Conservation (phyloP, 2,888 invertebrate genomes). For the Odontocolon sp. region DNA sequence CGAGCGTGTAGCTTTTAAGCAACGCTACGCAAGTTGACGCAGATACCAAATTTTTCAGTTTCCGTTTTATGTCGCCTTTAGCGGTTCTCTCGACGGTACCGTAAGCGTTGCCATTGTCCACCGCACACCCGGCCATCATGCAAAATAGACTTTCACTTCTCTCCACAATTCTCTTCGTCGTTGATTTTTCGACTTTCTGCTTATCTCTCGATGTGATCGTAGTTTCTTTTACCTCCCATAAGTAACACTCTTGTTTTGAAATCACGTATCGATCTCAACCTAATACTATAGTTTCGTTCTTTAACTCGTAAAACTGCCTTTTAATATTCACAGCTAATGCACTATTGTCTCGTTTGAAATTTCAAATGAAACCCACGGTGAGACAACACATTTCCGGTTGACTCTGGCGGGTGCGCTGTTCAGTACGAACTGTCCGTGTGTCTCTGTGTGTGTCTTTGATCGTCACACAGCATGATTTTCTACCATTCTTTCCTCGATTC, state of each 20-base stretch:
- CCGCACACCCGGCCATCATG: slow-evolving; percentile 24
- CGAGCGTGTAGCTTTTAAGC: no score
- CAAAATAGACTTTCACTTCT: slow-evolving; percentile 53
- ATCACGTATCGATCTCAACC: no score
- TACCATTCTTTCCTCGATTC: neutral
- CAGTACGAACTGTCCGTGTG: neutral
- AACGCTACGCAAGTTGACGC: neutral
- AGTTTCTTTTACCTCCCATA: neutral
- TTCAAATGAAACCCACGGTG: slow-evolving; percentile 9
- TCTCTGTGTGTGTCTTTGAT: neutral
- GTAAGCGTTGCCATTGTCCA: slow-evolving; percentile 42
- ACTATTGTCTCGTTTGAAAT: slow-evolving; percentile 19
- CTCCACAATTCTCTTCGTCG: neutral
- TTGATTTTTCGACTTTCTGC: slow-evolving; percentile 15
- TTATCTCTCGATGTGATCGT: slow-evolving; percentile 20
- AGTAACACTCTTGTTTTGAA: no score
- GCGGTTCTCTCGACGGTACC: slow-evolving; percentile 28
- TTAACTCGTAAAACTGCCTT: neutral
- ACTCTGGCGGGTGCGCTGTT: slow-evolving; percentile 29
- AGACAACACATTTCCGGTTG: slow-evolving; percentile 23
- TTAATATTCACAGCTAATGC: slow-evolving; percentile 3
- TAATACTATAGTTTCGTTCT: no score
- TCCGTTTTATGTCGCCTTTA: slow-evolving; percentile 12
- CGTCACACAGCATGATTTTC: neutral
- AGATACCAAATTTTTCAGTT: slow-evolving; percentile 1